Evolutionary conservation across 1,140 invertebrate genomes (phyloP).

Genomic region (Aphidius gifuensis): DNA sequence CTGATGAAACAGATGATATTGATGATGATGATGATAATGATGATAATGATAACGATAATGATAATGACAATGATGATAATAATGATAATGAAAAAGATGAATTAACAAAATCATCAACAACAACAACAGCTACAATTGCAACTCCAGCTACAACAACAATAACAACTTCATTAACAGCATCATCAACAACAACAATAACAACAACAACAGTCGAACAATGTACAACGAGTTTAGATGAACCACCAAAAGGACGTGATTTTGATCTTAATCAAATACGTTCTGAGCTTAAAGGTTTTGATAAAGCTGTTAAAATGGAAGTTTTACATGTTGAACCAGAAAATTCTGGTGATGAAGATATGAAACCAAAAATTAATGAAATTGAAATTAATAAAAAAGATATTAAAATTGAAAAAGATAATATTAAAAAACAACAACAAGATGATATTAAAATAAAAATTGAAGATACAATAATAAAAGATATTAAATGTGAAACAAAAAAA

Average conservation of each 20-base stretch:
- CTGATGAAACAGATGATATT: slow-evolving; percentile 36
- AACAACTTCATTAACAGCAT: slow-evolving; percentile 55
- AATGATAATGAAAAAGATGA: slow-evolving; percentile 44
- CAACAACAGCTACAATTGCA: slow-evolving; percentile 27
- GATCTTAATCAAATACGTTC: slow-evolving; percentile 81
- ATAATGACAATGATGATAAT: slow-evolving; percentile 33
- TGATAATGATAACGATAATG: slow-evolving; percentile 13
- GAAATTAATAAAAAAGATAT: slow-evolving; percentile 25
- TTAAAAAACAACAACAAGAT: slow-evolving; percentile 21
- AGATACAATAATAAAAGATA: slow-evolving; percentile 33
- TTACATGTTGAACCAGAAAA: slow-evolving; percentile 37
- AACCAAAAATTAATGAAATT: slow-evolving; percentile 38
- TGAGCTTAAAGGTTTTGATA: slow-evolving; percentile 76
- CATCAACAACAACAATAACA: slow-evolving; percentile 30
- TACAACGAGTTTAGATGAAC: slow-evolving; percentile 35
- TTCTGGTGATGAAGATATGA: slow-evolving; percentile 34
- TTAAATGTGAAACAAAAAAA: slow-evolving; percentile 15
- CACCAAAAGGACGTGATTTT: slow-evolving; percentile 69
- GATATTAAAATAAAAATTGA: slow-evolving; percentile 29
- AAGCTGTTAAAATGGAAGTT: slow-evolving; percentile 57
- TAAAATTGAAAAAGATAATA: background rate
- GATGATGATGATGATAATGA: slow-evolving; percentile 24
- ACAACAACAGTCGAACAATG: slow-evolving; percentile 4
- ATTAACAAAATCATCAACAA: slow-evolving; percentile 2
- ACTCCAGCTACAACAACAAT: slow-evolving; percentile 10